Evolutionary conservation across 2,113 vertebrate genomes (phyloP).

Genomic region (Leiothrix lutea): DNA sequence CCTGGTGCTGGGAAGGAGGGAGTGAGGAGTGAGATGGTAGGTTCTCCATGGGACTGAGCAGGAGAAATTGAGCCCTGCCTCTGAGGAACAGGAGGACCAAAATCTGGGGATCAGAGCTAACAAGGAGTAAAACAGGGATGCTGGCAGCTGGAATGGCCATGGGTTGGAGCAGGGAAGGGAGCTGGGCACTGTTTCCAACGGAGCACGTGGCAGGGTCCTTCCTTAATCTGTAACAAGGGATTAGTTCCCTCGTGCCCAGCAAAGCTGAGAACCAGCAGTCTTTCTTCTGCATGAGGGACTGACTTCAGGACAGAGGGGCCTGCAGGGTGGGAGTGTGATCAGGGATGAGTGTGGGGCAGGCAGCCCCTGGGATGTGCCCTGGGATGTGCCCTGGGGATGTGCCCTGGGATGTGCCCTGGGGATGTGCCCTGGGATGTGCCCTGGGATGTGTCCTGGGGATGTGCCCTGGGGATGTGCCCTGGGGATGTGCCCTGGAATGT

Average conservation of each 20-base stretch:
- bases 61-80: not conserved
- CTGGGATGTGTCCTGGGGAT: too few relatives aligned
- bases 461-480: not conserved
- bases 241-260: not conserved
- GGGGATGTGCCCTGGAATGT: not conserved
- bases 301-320: not conserved
- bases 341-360: fast-evolving
- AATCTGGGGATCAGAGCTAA: not conserved
- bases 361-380: not conserved
- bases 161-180: not conserved
- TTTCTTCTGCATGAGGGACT: not conserved
- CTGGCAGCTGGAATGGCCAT: fast-evolving
- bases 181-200: not conserved
- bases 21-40: not conserved
- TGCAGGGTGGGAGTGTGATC: fast-evolving
- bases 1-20: not conserved
- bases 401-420: not conserved
- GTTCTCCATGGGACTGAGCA: not conserved
- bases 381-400: not conserved
- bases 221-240: not conserved
- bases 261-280: fast-evolving
- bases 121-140: fast-evolving
- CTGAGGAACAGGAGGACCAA: fast-evolving
- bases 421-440: not conserved
- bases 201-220: not conserved